Evolutionary conservation across 2,888 invertebrate genomes (phyloP).

Genomic region (Electrophaes corylata): DNA sequence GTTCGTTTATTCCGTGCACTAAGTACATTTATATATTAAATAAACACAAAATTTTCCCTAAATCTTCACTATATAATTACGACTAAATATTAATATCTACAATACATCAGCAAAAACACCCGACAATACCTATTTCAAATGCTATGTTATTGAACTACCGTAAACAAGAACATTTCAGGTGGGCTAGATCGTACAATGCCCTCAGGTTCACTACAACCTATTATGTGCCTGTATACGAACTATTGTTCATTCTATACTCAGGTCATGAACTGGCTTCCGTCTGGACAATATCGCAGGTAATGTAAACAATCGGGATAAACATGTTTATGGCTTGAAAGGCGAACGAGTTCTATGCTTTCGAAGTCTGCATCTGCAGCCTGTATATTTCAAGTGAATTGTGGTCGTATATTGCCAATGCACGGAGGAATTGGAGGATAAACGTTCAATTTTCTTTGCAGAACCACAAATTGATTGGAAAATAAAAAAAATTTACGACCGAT

Average conservation of each 20-base stretch:
- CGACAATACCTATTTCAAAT: slow-evolving; percentile 15
- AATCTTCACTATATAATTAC: no score
- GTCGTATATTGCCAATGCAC: no score
- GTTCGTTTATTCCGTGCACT: no score
- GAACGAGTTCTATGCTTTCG: slow-evolving; percentile 11
- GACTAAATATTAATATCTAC: no score
- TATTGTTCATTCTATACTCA: slow-evolving; percentile 25
- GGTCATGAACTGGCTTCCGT: slow-evolving; percentile 42
- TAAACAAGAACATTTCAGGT: slow-evolving; percentile 34
- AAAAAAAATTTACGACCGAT: no score
- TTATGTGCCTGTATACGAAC: slow-evolving; percentile 9
- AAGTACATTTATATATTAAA: no score
- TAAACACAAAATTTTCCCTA: no score
- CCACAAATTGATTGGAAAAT: no score
- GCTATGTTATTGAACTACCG: slow-evolving; percentile 25
- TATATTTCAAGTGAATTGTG: no score
- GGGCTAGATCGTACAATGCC: slow-evolving; percentile 32
- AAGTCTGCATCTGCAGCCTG: neutral
- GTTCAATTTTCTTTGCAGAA: slow-evolving; percentile 18
- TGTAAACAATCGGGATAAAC: slow-evolving; percentile 37
- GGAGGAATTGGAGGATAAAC: no score
- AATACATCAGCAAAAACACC: neutral
- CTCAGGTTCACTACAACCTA: slow-evolving; percentile 15
- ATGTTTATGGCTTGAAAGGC: slow-evolving; percentile 28
- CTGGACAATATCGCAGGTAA: slow-evolving; percentile 36